Evolutionary conservation across 2,888 invertebrate species (phyloP), one percentile per base, ranked within the genome.

Genomic region (Andrena flavipes): DNA sequence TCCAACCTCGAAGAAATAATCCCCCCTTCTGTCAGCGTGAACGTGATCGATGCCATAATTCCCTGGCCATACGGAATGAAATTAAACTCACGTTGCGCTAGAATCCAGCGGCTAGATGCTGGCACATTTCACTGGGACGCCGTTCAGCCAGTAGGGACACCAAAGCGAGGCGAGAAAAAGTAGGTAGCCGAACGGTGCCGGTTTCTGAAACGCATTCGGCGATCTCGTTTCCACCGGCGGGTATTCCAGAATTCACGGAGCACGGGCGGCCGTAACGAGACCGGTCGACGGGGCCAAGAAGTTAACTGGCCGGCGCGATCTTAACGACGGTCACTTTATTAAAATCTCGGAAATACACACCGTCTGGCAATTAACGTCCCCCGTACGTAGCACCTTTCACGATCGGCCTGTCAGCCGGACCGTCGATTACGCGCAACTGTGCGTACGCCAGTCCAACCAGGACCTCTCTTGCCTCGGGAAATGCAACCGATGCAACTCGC

Each of bases 311-410:
- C 20, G 49, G 54, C 69, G 65, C 76, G 72, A 82, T 82, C 82
- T 82, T 82, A 82, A 82, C 73, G 82, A 73, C 64, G 70, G 69
- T 73, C 82, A 51, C 60, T 83, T 83, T 83, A 83, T 83, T 83
- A 76, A 76, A 83, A 83, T n/a, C 76, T 76, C 54, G 76, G 73
- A 76, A 76, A 82, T 73, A 62, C 82, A 73, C 67, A 30, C 49
- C 60, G 82, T 71, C 76, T 0, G 74, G 81, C 74, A 82, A 80
- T 82, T 82, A 82, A 82, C 82, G 82, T 82, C 82, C 67, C 59
- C 42, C 75, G 72, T 72, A 64, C 68, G 33, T 69, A 72, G 56
- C 81, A 76, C 82, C 81, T 81, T 81, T 82, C 75, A 64, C 75
- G 71, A 82, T 82, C 65, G 65, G 62, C 67, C 54, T 74, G 70